Conservation (phyloP, 2,797 vertebrate species). For the Aulostomus chinensis region DNA sequence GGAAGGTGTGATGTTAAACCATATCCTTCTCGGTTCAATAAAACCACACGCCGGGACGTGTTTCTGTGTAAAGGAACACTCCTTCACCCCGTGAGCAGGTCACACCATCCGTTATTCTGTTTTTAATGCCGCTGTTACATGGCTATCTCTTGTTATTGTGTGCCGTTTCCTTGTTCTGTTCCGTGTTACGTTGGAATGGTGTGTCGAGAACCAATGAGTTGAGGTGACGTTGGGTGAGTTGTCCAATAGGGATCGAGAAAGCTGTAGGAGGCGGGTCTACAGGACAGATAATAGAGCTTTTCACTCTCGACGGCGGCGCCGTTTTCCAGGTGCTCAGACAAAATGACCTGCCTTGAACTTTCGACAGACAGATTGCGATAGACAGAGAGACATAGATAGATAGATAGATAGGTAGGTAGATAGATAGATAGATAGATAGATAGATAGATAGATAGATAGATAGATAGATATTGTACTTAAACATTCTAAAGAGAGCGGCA, state of each 20-base stretch:
- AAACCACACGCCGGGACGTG: not conserved
- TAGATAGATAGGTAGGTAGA: too few species aligned
- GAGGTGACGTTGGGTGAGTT: accelerated
- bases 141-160: conserved; percentile 59
- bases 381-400: too few species aligned
- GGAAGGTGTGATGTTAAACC: conserved; percentile 9
- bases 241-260: conserved; percentile 47
- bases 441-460: too few species aligned
- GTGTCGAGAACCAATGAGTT: conserved; percentile 42
- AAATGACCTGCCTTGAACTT: too few species aligned
- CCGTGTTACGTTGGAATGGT: conserved; percentile 55
- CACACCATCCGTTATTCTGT: conserved; percentile 3
- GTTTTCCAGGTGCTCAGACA: conserved; percentile 1
- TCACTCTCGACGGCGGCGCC: not conserved
- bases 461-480: too few species aligned
- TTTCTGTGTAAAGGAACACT: not conserved
- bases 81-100: conserved; percentile 10
- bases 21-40: not conserved
- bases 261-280: conserved; percentile 27
- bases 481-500: too few species aligned
- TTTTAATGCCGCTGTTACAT: conserved; percentile 32
- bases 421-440: too few species aligned
- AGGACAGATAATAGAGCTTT: not conserved
- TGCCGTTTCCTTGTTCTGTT: conserved; percentile 71
- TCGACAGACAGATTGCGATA: too few species aligned